A percentile compares a stretch with the other conserved stretches of the same genome.
phyloP scores from a whole-genome alignment of 2,888 invertebrate genomes.

The Nipponacmea schrenckii region DNA sequence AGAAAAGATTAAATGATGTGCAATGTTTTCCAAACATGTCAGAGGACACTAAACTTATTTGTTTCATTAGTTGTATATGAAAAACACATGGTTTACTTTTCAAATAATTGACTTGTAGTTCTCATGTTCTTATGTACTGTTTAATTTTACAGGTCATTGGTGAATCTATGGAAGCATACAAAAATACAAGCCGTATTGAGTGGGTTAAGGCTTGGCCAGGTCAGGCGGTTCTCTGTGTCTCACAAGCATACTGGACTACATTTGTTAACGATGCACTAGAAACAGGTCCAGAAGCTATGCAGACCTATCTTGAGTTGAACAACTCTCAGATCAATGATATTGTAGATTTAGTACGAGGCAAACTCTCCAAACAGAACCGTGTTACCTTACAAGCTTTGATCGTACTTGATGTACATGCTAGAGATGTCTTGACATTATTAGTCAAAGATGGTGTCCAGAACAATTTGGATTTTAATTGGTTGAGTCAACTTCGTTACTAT shows the following conservation, averaged over 20 bases:
- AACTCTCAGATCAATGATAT: slow-evolving; percentile 83
- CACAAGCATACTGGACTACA: slow-evolving; percentile 66
- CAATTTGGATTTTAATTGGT: slow-evolving; percentile 69
- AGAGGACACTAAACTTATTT: too few species aligned
- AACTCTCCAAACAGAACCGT: slow-evolving; percentile 68
- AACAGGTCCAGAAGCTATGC: slow-evolving; percentile 68
- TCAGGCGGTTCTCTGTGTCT: slow-evolving; percentile 69
- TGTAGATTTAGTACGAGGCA: slow-evolving; percentile 79
- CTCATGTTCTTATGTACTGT: too few species aligned
- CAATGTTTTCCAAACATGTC: too few species aligned
- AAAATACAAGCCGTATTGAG: slow-evolving; percentile 68
- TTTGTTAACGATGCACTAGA: slow-evolving; percentile 64
- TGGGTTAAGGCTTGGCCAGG: slow-evolving; percentile 71
- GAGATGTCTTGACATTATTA: slow-evolving; percentile 66
- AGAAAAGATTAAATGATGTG: too few species aligned
- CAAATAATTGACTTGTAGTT: too few species aligned
- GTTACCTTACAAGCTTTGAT: slow-evolving; percentile 67
- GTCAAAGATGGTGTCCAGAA: slow-evolving; percentile 56
- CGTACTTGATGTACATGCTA: slow-evolving; percentile 80
- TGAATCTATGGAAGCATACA: slow-evolving; percentile 80
- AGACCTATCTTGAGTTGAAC: slow-evolving; percentile 77
- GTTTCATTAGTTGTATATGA: too few species aligned
- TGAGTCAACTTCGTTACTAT: slow-evolving; percentile 69
- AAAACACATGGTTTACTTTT: too few species aligned
- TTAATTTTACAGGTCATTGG: slow-evolving; percentile 69